Evolutionary conservation across 2,888 invertebrate genomes (phyloP), one percentile per base, ranked within the genome.

Genomic region (Fragum sueziense): DNA sequence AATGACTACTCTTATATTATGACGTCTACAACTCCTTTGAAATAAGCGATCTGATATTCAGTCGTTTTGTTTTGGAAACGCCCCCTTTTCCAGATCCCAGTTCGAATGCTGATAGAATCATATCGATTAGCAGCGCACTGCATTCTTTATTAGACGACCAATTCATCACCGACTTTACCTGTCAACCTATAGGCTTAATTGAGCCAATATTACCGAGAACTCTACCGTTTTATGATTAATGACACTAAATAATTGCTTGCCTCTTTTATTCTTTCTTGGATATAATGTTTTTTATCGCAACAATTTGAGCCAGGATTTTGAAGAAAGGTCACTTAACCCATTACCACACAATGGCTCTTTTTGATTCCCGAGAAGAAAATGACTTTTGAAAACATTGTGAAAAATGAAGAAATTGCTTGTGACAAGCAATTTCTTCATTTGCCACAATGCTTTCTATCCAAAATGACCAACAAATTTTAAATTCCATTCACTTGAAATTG

Each of bases 71-170:
- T n/a, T n/a, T n/a, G n/a, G n/a, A n/a, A n/a, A n/a, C n/a, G n/a
- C n/a, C n/a, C n/a, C n/a, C n/a, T n/a, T n/a, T n/a, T n/a, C n/a
- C n/a, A n/a, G n/a, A n/a, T n/a, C n/a, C n/a, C n/a, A n/a, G n/a
- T n/a, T n/a, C n/a, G n/a, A n/a, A n/a, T 54, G 54, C 25, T 54
- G 54, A 54, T 54, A n/a, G 61, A 61, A 61, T 17, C n/a, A 11
- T 61, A 61, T 61, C 61, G 61, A 61, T 61, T 61, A 57, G 57
- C 57, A 25, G 7, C 27, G 2, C 2, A 11, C 25, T 57, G 27
- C 3, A 57, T 57, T 22, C 27, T 57, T 57, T 27, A 57, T 57
- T 11, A 11, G 57, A 22, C n/a, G 25, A 57, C 11, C 57, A 57
- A 57, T 57, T 57, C 57, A 57, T 57, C 27, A 27, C n/a, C 25